Percentiles rank a stretch among this genome's conserved stretches.
Evolutionary conservation across 2,797 vertebrate genomes (phyloP).

Genomic region (Hypotaenidia philippensis): DNA sequence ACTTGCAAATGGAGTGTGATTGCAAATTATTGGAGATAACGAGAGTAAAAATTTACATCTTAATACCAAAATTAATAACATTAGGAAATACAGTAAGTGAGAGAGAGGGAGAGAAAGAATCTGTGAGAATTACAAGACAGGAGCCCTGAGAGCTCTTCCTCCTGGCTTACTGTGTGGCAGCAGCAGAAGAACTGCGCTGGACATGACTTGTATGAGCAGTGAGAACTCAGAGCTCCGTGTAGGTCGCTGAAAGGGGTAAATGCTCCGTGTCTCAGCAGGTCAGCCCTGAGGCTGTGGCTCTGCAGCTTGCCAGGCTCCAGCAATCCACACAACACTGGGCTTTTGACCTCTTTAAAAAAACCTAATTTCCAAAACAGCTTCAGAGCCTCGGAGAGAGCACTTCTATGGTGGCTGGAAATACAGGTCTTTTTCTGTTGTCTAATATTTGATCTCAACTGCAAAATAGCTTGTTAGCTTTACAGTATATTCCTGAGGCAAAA

Average conservation of each 20-base stretch:
- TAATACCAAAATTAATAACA: slow-evolving; percentile 33
- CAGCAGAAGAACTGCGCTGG: background rate
- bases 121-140: background rate
- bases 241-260: background rate
- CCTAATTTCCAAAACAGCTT: background rate
- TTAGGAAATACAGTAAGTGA: background rate
- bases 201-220: background rate
- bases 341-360: background rate
- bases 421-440: background rate
- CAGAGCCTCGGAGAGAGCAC: background rate
- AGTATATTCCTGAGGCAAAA: background rate
- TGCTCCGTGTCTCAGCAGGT: background rate
- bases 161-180: background rate
- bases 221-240: background rate
- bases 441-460: background rate
- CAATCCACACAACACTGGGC: background rate
- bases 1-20: slow-evolving; percentile 45
- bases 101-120: background rate
- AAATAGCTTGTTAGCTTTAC: background rate
- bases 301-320: background rate
- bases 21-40: slow-evolving; percentile 39
- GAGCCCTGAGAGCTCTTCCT: background rate
- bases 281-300: background rate
- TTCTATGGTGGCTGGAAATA: background rate
- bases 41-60: slow-evolving; percentile 26